Conservation (phyloP, 1,140 invertebrate genomes). For the Cyclargus thomasi region DNA sequence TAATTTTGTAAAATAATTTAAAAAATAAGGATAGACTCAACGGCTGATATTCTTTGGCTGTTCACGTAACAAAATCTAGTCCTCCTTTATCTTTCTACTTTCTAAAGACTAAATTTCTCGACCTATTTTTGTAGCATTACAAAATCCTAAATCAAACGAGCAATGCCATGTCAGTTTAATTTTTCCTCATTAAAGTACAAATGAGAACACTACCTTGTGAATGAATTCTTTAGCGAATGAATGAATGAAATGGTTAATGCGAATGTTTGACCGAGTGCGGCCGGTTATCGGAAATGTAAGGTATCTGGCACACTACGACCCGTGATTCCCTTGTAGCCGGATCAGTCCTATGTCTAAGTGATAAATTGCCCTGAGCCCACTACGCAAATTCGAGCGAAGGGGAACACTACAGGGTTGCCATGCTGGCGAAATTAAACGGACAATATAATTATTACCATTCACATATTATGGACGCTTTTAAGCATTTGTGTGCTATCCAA, state of each 20-base stretch:
- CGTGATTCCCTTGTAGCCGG: constrained; percentile 38
- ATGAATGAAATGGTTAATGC: neutral
- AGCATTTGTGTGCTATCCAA: no score
- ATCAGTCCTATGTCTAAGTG: constrained; percentile 63
- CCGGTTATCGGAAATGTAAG: constrained; percentile 33
- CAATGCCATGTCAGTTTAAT: no score
- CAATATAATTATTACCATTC: neutral
- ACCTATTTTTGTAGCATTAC: no score
- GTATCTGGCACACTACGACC: constrained; percentile 34
- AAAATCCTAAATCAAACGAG: no score
- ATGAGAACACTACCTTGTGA: neutral
- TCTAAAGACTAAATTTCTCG: no score
- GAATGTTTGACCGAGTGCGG: neutral
- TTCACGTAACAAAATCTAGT: no score
- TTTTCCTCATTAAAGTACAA: no score
- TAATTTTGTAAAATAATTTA: no score
- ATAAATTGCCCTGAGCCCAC: constrained; percentile 60
- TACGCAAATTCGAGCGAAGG: constrained; percentile 63
- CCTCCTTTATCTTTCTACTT: no score
- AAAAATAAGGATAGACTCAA: no score
- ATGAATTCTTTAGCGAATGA: neutral
- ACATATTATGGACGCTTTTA: no score
- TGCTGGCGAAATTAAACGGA: constrained; percentile 1
- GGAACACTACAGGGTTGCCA: constrained; percentile 28
- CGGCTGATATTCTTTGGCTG: no score